These are phyloP conservation scores for Enteromius viviparus DNA, from an alignment of 2,797 vertebrate species.

Conservation along the genomic window DNA sequence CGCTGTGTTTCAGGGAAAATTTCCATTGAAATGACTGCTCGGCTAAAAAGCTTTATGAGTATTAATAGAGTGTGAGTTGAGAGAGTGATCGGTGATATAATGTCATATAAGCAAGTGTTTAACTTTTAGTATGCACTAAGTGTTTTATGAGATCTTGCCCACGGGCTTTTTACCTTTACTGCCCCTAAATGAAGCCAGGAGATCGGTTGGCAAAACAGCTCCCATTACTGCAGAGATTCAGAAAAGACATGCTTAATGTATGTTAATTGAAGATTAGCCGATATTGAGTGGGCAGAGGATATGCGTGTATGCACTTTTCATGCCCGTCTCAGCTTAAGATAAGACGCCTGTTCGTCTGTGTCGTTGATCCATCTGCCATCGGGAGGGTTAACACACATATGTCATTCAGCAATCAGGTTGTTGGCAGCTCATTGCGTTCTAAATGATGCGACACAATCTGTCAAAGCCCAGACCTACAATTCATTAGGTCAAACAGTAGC, in stretches of 20 bases:
- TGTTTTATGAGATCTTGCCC: conserved; percentile 43
- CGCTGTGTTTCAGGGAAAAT: conserved; percentile 2
- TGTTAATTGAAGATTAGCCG: conserved; percentile 41
- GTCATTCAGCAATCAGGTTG: conserved; percentile 63
- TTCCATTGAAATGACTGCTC: neutral
- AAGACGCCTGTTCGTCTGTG: neutral
- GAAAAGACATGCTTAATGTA: conserved; percentile 43
- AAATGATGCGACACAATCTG: conserved; percentile 68
- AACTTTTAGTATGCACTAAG: conserved; percentile 50
- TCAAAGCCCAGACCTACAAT: conserved; percentile 56
- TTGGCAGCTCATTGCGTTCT: conserved; percentile 68
- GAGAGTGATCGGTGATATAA: conserved; percentile 30
- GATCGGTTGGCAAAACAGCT: conserved; percentile 21
- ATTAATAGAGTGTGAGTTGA: conserved; percentile 27
- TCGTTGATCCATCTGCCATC: conserved; percentile 56
- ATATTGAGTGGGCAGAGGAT: neutral
- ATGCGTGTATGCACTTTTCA: conserved; percentile 10
- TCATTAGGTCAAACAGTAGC: conserved; percentile 58
- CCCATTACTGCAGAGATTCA: conserved; percentile 17
- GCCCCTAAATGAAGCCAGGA: conserved; percentile 34
- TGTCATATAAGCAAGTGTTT: conserved; percentile 37
- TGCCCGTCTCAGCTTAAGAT: conserved; percentile 7
- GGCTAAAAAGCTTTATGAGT: conserved; percentile 22
- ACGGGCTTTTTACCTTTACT: conserved; percentile 51
- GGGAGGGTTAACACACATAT: conserved; percentile 60